A percentile compares a stretch with the other conserved stretches of the same genome.
Evolutionary conservation across 30 jellyfish, hydroid and myxozoan genomes (phyloP).

Genomic region (Pelagia noctiluca): DNA sequence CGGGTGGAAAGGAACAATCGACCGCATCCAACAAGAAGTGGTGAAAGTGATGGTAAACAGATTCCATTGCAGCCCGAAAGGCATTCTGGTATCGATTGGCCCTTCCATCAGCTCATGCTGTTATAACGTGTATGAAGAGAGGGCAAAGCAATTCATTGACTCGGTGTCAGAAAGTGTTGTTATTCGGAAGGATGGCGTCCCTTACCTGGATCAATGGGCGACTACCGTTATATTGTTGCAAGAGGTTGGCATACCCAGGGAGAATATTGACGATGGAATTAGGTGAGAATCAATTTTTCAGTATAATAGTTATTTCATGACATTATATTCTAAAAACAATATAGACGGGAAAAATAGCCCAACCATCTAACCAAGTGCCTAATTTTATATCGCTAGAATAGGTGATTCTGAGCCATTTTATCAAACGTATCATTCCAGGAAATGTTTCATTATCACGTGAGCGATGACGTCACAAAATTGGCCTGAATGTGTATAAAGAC

Average conservation of each 20-base stretch:
- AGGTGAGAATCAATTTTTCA: too few species aligned
- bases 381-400: too few species aligned
- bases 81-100: conserved; percentile 63
- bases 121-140: conserved; percentile 43
- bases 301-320: too few species aligned
- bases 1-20: conserved; percentile 83
- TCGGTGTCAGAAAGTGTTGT: conserved; percentile 32
- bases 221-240: conserved; percentile 38
- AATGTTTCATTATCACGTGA: too few species aligned
- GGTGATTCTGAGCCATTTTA: too few species aligned
- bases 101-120: conserved; percentile 74
- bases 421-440: too few species aligned
- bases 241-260: conserved; percentile 53
- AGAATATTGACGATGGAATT: conserved; percentile 72
- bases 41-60: conserved; percentile 48
- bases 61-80: conserved; percentile 36
- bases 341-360: too few species aligned
- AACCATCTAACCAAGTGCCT: too few species aligned
- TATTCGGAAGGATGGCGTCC: conserved; percentile 12
- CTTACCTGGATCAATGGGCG: conserved; percentile 63
- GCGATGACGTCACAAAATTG: too few species aligned
- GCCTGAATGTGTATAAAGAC: too few species aligned
- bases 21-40: conserved; percentile 60
- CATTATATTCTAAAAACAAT: too few species aligned
- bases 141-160: conserved; percentile 35